These are phyloP conservation scores for Galerucella calmariensis DNA, from an alignment of 2,888 invertebrate species.

Conservation along the genomic window DNA sequence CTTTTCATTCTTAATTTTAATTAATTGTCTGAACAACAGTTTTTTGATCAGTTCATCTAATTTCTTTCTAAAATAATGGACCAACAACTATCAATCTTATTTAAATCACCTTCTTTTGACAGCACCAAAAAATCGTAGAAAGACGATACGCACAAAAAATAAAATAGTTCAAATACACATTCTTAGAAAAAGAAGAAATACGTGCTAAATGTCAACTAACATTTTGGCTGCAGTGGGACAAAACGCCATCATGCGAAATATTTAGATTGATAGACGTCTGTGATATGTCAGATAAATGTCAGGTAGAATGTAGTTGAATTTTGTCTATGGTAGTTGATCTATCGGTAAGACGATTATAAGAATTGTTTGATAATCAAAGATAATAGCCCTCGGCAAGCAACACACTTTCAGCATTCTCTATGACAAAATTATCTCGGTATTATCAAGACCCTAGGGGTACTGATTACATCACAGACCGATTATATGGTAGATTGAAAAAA, in stretches of 20 bases:
- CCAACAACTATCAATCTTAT: background rate
- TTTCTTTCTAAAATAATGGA: background rate
- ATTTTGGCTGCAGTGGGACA: background rate
- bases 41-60: background rate
- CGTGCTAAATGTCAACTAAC: background rate
- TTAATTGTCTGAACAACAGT: background rate
- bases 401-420: too few relatives aligned
- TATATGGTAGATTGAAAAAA: too few relatives aligned
- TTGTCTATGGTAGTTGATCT: too few relatives aligned
- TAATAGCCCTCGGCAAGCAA: too few relatives aligned
- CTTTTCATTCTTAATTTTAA: background rate
- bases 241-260: background rate
- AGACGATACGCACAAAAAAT: background rate
- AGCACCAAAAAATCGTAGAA: background rate
- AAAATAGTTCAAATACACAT: background rate
- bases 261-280: too few relatives aligned
- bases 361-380: too few relatives aligned
- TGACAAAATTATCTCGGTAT: too few relatives aligned
- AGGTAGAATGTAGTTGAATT: too few relatives aligned
- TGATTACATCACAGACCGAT: too few relatives aligned
- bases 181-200: background rate
- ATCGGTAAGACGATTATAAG: too few relatives aligned
- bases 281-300: too few relatives aligned
- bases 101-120: constrained; percentile 2
- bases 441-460: too few relatives aligned